Evolutionary conservation across 2,113 vertebrate genomes (phyloP).

Genomic region (Leucosticte australis): DNA sequence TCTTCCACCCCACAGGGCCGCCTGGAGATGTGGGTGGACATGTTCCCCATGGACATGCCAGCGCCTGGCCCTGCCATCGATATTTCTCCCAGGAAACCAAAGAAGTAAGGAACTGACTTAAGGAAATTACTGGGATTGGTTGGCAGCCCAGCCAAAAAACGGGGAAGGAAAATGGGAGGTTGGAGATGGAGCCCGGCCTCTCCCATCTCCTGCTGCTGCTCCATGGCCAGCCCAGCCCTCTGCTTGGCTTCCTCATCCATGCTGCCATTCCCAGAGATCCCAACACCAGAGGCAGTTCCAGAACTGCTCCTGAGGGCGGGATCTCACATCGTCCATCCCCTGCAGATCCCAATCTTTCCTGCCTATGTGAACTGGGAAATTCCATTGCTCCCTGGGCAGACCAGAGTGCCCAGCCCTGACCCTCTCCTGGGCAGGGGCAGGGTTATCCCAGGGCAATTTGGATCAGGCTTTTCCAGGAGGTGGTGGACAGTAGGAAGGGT

Average conservation of each 20-base stretch:
- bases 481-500: too few species aligned
- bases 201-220: background rate
- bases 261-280: background rate
- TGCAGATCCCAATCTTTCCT: background rate
- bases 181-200: background rate
- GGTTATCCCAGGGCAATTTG: background rate
- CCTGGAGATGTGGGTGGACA: constrained; percentile 98
- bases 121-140: background rate
- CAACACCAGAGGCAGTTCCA: background rate
- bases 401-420: background rate
- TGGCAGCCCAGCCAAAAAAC: background rate
- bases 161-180: rapidly evolving
- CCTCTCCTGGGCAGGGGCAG: background rate
- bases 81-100: constrained; percentile 95
- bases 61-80: constrained; percentile 91
- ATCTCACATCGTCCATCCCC: rapidly evolving
- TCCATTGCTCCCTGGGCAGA: background rate
- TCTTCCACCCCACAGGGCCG: constrained; percentile 80
- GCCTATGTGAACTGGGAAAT: background rate
- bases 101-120: constrained; percentile 84
- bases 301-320: background rate
- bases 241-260: rapidly evolving
- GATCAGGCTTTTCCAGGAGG: background rate
- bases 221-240: background rate
- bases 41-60: constrained; percentile 95